Percentiles rank a stretch among this genome's conserved stretches.
phyloP scores from a whole-genome alignment of 2,797 vertebrate species.

The Pelochelys cantorii region DNA sequence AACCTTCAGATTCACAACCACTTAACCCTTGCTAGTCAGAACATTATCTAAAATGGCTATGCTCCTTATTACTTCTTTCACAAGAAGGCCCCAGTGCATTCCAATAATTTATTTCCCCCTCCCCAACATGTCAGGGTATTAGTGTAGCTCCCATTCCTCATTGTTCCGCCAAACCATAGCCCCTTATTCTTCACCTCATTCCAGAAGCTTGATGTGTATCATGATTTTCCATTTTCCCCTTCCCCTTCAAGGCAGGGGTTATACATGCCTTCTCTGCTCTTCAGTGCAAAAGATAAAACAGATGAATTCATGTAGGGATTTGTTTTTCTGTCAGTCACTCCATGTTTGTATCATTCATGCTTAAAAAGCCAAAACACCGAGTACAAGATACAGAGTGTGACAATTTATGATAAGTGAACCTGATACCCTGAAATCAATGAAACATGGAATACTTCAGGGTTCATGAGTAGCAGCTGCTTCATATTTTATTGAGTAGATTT shows the following conservation, averaged over 20 bases:
- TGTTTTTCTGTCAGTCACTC: not conserved
- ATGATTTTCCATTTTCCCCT: not conserved
- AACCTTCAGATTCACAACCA: not conserved
- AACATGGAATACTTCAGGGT: not conserved
- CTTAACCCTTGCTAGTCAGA: not conserved
- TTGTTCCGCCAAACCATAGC: not conserved
- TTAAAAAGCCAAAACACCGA: not conserved
- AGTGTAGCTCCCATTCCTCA: not conserved
- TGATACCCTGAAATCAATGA: not conserved
- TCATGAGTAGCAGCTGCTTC: not conserved
- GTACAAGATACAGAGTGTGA: not conserved
- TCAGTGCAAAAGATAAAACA: not conserved
- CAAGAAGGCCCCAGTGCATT: not conserved
- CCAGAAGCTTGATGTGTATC: not conserved
- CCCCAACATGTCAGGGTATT: not conserved
- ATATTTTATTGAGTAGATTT: constrained; percentile 6
- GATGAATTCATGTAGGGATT: not conserved
- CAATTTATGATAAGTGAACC: not conserved
- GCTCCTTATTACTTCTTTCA: not conserved
- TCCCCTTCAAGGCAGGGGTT: not conserved
- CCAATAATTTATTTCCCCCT: not conserved
- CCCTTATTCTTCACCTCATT: not conserved
- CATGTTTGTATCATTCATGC: not conserved
- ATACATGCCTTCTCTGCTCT: not conserved
- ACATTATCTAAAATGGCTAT: not conserved